phyloP scores from a whole-genome alignment of 2,888 invertebrate genomes.

The Diarsia brunnea region DNA sequence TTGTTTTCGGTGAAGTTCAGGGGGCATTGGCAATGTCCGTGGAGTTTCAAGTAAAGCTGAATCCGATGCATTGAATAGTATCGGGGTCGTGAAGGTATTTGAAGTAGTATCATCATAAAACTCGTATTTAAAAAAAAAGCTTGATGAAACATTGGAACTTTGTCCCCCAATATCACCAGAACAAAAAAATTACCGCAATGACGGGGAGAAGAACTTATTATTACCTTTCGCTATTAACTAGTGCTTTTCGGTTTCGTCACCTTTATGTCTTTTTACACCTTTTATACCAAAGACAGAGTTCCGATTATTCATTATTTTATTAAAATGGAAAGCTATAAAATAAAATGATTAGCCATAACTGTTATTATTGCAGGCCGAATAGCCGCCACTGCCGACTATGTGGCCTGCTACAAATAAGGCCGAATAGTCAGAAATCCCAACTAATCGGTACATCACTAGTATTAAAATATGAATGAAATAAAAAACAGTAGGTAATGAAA shows the following conservation, averaged over 20 bases:
- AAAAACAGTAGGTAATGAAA: conserved; percentile 60
- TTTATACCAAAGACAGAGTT: background rate
- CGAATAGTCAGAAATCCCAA: background rate
- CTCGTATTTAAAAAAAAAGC: no score
- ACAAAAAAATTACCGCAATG: no score
- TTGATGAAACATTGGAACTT: no score
- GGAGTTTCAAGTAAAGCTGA: background rate
- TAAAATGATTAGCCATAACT: background rate
- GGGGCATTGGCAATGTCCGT: background rate
- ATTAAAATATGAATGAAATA: conserved; percentile 78
- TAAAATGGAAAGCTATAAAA: background rate
- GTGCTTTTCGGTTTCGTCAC: no score
- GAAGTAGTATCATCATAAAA: no score
- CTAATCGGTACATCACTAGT: background rate
- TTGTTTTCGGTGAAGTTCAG: background rate
- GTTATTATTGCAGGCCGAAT: background rate
- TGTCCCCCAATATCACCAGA: no score
- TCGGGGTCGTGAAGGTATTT: no score
- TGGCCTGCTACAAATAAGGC: background rate
- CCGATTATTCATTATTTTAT: background rate
- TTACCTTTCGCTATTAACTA: no score
- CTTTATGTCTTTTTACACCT: no score
- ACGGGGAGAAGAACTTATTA: no score
- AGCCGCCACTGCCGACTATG: no score
- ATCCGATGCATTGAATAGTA: no score